Evolutionary conservation across 2,797 vertebrate genomes (phyloP).

Genomic region (Betta splendens): DNA sequence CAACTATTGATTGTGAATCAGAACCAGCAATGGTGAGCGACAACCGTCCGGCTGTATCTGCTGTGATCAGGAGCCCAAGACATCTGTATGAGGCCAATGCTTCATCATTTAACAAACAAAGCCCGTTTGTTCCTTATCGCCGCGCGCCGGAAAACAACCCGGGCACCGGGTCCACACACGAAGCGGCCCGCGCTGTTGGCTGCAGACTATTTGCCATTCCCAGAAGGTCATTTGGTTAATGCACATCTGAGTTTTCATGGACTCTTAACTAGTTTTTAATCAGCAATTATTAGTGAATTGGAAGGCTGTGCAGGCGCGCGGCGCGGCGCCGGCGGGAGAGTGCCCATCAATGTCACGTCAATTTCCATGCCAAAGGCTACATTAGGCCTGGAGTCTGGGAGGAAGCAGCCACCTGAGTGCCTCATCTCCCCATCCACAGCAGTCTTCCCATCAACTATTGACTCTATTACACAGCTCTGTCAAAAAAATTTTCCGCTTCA

Average conservation of each 20-base stretch:
- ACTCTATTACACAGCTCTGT: slow-evolving; percentile 80
- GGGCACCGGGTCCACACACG: slow-evolving; percentile 36
- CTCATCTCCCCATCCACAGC: slow-evolving; percentile 71
- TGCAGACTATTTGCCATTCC: slow-evolving; percentile 70
- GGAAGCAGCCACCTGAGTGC: slow-evolving; percentile 78
- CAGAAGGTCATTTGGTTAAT: slow-evolving; percentile 89
- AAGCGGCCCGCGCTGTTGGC: slow-evolving; percentile 58
- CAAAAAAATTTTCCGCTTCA: slow-evolving; percentile 78
- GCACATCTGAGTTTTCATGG: slow-evolving; percentile 89
- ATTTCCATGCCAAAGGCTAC: slow-evolving; percentile 79
- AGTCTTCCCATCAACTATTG: slow-evolving; percentile 76
- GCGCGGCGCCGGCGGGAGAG: slow-evolving; percentile 77
- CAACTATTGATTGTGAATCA: slow-evolving; percentile 75
- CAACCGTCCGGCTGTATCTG: slow-evolving; percentile 72
- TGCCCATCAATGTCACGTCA: slow-evolving; percentile 88
- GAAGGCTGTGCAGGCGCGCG: slow-evolving; percentile 76
- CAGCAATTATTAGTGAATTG: slow-evolving; percentile 89
- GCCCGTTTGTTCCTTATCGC: slow-evolving; percentile 51
- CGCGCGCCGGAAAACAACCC: slow-evolving; percentile 57
- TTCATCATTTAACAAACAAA: neutral
- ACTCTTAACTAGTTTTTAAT: slow-evolving; percentile 96
- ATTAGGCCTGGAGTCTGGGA: slow-evolving; percentile 73
- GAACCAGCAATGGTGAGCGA: slow-evolving; percentile 79
- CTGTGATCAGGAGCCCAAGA: too few species aligned
- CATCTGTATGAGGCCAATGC: too few species aligned